Evolutionary conservation across 2,797 vertebrate genomes (phyloP), one percentile per base, ranked within the genome.

Genomic region (Chelonia mydas): DNA sequence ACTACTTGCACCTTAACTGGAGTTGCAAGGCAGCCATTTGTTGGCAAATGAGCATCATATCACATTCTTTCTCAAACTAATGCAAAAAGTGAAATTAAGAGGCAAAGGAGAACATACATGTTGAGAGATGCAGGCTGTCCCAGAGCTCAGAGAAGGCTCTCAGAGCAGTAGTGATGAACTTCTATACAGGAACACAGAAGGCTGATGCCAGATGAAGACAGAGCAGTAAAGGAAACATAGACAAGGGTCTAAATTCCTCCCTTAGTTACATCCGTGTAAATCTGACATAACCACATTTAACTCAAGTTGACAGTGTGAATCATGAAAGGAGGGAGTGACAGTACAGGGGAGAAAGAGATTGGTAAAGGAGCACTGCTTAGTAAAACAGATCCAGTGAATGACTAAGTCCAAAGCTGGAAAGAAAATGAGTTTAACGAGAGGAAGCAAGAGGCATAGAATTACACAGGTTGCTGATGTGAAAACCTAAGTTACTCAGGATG

Each of bases 31-130:
- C 7, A 27, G 45, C 9, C 72, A 27, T 91, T 84, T 92, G 28
- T 89, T 92, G 89, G 37, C 72, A 87, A 83, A 85, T n/a, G 19
- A 41, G 13, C 82, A 90, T 59, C 47, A 95, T 93, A 74, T 79
- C 55, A 80, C 72, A 87, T 81, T 81, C 87, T 79, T 92, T 65
- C 59, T 78, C 86, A 55, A 92, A 51, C 33, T 94, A 50, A 41
- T 59, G 57, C 90, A 87, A 4, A 89, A 83, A 91, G 90, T 59
- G 0, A 87, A 74, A 84, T 53, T 23, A 47, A 90, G 17, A n/a
- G 12, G 7, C 11, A 86, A 91, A 8, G 1, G 85, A 19, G 3
- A 51, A 10, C 6, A 94, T 81, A 4, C 41, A 27, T 41, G 5
- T 51, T 90, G 61, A 80, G 85, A 91, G 53, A 80, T 27, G 54